Evolutionary conservation across 2,888 invertebrate species (phyloP).

Genomic region (Matsumyia berberina): DNA sequence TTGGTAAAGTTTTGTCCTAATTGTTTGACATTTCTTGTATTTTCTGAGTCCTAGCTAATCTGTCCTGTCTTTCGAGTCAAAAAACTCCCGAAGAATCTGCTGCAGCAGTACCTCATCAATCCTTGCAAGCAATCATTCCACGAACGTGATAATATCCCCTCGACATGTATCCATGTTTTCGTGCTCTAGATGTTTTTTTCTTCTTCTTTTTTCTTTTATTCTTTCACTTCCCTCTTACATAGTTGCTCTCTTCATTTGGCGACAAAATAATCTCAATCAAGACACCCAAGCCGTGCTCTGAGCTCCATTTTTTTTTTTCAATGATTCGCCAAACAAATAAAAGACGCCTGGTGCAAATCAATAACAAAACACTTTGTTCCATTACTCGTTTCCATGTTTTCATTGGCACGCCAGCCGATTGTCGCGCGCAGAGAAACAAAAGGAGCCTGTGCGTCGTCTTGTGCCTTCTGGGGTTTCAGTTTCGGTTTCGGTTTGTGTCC

Average conservation of each 20-base stretch:
- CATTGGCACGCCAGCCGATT: constrained; percentile 61
- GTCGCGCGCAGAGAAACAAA: constrained; percentile 55
- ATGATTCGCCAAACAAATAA: constrained; percentile 26
- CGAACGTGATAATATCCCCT: constrained; percentile 36
- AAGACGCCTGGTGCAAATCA: constrained; percentile 54
- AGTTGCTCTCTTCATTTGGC: constrained; percentile 58
- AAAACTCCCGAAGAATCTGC: too few relatives aligned
- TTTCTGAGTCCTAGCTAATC: too few relatives aligned
- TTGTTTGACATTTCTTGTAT: too few relatives aligned
- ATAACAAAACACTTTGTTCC: constrained; percentile 74
- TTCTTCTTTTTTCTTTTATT: constrained; percentile 16
- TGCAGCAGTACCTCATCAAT: background rate
- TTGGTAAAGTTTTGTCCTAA: too few relatives aligned
- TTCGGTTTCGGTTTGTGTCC: constrained; percentile 49
- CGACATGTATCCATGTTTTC: constrained; percentile 40
- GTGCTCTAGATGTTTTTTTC: constrained; percentile 58
- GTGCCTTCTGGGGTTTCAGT: constrained; percentile 24
- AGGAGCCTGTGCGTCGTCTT: constrained; percentile 18
- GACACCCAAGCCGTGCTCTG: constrained; percentile 53
- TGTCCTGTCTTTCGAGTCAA: too few relatives aligned
- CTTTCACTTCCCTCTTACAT: too few relatives aligned
- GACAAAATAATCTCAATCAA: constrained; percentile 70
- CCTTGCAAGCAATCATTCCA: constrained; percentile 27
- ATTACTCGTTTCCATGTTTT: constrained; percentile 68
- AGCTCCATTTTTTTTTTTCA: constrained; percentile 29